Evolutionary conservation across 2,797 vertebrate species (phyloP).

Genomic region (Sebastes taczanowskii): DNA sequence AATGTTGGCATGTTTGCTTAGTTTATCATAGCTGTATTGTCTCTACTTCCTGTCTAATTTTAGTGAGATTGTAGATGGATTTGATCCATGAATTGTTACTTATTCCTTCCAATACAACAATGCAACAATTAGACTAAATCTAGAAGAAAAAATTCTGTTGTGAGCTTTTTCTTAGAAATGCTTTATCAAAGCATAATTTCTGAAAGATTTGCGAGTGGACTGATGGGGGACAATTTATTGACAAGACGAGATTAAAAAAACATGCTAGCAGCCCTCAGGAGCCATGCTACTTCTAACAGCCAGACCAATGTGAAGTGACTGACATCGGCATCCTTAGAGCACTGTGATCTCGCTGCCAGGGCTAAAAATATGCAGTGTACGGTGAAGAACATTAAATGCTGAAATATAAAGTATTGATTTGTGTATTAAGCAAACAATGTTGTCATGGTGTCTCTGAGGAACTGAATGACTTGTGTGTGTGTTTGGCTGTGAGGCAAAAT

Average conservation of each 20-base stretch:
- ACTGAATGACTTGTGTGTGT: background rate
- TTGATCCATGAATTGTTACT: background rate
- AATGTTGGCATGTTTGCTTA: background rate
- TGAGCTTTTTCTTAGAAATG: background rate
- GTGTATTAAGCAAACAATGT: slow-evolving; percentile 41
- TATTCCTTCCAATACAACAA: background rate
- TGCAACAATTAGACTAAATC: background rate
- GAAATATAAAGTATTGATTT: slow-evolving; percentile 58
- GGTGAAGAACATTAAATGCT: slow-evolving; percentile 38
- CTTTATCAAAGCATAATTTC: background rate
- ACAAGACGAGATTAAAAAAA: background rate
- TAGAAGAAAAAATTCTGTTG: background rate
- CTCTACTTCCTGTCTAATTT: background rate
- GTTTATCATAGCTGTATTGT: background rate
- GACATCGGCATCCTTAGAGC: slow-evolving; percentile 9
- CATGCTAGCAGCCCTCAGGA: background rate
- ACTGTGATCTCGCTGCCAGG: slow-evolving; percentile 8
- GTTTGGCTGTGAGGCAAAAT: slow-evolving; percentile 4
- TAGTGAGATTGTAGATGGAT: background rate
- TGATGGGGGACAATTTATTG: background rate
- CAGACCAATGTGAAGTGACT: background rate
- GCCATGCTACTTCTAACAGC: background rate
- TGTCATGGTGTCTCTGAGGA: slow-evolving; percentile 34
- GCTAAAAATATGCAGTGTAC: slow-evolving; percentile 53
- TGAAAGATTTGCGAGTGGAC: background rate